Conservation (phyloP, 2,888 invertebrate genomes). For the Catocala sponsa region DNA sequence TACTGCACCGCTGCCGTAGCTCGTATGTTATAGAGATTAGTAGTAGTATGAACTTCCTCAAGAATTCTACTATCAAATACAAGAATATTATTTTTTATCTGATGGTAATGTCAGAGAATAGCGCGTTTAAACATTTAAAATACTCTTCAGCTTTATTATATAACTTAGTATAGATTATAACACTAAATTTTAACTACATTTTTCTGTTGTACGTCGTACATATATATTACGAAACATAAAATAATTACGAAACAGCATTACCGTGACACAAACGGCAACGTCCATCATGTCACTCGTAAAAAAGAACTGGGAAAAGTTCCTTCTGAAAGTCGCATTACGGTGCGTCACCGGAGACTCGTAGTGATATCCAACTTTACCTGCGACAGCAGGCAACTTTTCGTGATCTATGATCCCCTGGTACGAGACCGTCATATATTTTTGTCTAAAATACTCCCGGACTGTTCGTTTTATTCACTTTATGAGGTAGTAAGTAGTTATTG, state of each 20-base stretch:
- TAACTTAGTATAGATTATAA: no score
- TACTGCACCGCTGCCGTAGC: no score
- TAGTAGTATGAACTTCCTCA: no score
- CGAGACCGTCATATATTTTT: slow-evolving; percentile 47
- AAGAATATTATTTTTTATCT: no score
- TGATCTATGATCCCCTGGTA: slow-evolving; percentile 59
- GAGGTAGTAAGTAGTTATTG: slow-evolving; percentile 31
- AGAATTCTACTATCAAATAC: no score
- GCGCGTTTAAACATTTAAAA: no score
- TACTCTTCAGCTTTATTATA: no score
- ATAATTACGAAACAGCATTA: slow-evolving; percentile 38
- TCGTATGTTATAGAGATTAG: no score
- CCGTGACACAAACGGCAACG: slow-evolving; percentile 30
- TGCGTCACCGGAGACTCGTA: slow-evolving; percentile 58
- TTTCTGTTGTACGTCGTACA: no score
- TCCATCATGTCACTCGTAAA: slow-evolving; percentile 34
- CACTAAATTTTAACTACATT: no score
- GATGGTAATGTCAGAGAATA: no score
- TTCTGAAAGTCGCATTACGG: slow-evolving; percentile 55
- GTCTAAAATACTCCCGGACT: slow-evolving; percentile 35
- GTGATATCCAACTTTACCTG: slow-evolving; percentile 61
- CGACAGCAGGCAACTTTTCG: slow-evolving; percentile 50
- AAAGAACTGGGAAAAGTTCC: slow-evolving; percentile 51
- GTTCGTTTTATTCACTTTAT: slow-evolving; percentile 41
- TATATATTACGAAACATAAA: no score